Evolutionary conservation across 2,797 vertebrate species (phyloP), one percentile per base, ranked within the genome.

Genomic region (Peromyscus aztecus): DNA sequence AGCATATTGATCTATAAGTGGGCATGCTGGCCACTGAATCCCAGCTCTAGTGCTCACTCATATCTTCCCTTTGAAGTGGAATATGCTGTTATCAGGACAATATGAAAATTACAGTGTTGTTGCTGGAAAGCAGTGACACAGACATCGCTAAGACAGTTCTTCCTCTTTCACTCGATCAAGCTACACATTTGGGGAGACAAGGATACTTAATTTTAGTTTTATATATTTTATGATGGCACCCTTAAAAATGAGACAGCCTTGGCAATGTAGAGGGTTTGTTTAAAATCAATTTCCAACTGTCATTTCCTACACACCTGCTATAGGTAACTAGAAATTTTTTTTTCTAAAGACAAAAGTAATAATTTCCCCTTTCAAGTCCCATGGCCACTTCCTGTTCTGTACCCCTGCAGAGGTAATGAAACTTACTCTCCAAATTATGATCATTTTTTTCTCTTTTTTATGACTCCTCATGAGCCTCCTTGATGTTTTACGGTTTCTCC

Each of bases 41-140:
- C 57, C 49, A 95, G 37, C 81, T 96, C 65, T 34, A 73, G 2
- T 1, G 7, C 0, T 29, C 92, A 95, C 73, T 21, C 63, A 34
- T 29, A 65, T 37, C 95, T 97, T 94, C 77, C 83, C 76, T 94
- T 87, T 59, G 57, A 82, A 94, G 94, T 1, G 4, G 13, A 69
- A 93, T 14, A 87, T 82, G 31, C 85, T 76, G 0, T 91, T 94
- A 90, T 71, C 67, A 40, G 59, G 63, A 95, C 9, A 84, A 92
- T 73, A 78, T 34, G n/a, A 81, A 84, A 57, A 57, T 63, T 90
- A 19, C 75, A 27, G 12, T 3, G 80, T 93, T 97, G 49, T 89
- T 29, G 88, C 96, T 96, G 86, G 71, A 96, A 91, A 96, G 10
- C 17, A 97, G 84, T 61, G 4, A 43, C 11, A 11, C 29, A 40